Percentiles rank a stretch among this genome's conserved stretches.
Evolutionary conservation across 2,113 vertebrate genomes (phyloP).

Genomic region (Nyctereutes procyonoides): DNA sequence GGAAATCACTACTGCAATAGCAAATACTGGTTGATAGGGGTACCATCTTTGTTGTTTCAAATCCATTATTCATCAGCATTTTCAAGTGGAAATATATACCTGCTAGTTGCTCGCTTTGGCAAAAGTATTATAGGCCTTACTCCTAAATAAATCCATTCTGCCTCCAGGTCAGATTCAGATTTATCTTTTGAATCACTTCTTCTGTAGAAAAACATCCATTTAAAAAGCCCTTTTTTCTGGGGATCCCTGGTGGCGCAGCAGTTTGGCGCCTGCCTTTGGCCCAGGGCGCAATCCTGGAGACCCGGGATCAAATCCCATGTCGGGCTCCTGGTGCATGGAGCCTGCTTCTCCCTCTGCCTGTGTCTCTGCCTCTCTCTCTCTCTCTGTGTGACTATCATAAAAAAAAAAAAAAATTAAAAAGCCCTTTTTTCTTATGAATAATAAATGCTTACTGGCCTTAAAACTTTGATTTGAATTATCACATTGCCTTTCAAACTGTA

Average conservation of each 20-base stretch:
- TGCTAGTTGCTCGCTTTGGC: background rate
- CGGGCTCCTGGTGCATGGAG: no score
- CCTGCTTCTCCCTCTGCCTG: no score
- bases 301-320: no score
- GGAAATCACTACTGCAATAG: background rate
- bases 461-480: conserved; percentile 34
- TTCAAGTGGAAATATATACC: background rate
- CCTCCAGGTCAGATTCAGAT: conserved; percentile 18
- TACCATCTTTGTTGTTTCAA: background rate
- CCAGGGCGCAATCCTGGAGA: no score
- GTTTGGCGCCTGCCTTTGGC: no score
- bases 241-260: no score
- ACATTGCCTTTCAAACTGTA: conserved; percentile 8
- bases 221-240: background rate
- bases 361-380: no score
- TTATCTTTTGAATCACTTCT: background rate
- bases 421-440: background rate
- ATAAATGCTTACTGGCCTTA: conserved; percentile 19
- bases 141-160: conserved; percentile 11
- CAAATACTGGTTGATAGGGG: background rate
- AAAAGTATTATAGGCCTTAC: background rate
- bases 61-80: background rate
- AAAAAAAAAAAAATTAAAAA: no score
- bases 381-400: no score
- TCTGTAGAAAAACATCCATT: background rate